Evolutionary conservation across 2,888 invertebrate species (phyloP), one percentile per base, ranked within the genome.

Genomic region (Andrena bucephala): DNA sequence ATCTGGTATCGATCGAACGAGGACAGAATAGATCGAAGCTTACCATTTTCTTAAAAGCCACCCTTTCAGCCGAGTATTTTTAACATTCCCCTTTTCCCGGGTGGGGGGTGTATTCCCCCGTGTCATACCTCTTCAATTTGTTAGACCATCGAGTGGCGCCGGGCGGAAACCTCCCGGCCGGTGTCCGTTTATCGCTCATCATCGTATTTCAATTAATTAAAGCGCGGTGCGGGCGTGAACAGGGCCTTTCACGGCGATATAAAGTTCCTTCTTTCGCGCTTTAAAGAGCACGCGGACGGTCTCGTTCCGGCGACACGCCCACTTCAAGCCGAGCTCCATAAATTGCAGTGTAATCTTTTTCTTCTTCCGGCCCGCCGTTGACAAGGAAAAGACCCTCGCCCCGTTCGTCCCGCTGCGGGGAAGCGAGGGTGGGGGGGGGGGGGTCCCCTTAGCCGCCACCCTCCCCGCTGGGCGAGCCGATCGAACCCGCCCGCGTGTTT

Each of bases 341-440:
- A 81, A 81, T 78, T 81, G 80, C 80, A 78, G 48, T 79, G 79
- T 78, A 81, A 81, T 81, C 79, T 78, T 78, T 81, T 71, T 54
- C 75, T 75, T 80, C 57, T 57, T 57, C 57, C 70, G 70, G 48
- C 42, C 33, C 33, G 62, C 63, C 48, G 60, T 8, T 52, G 66
- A 78, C 71, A 78, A 71, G 59, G 71, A 63, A 62, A 81, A 67
- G 68, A 42, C 13, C 27, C 5, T 10, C 31, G 6, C 16, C 33
- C 31, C 36, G 65, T 29, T 2, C 16, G 60, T 67, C 78, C 77
- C 69, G 36, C 42, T 8, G 31, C 29, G 24, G 33, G n/a, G 52
- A n/a, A 42, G 52, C 48, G n/a, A n/a, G 33, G n/a, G n/a, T n/a
- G n/a, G n/a, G n/a, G n/a, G n/a, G n/a, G n/a, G n/a, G n/a, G n/a